Percentiles rank a stretch among this genome's conserved stretches.
Evolutionary conservation across 1,140 invertebrate species (phyloP).

Genomic region (Colletes gigas): DNA sequence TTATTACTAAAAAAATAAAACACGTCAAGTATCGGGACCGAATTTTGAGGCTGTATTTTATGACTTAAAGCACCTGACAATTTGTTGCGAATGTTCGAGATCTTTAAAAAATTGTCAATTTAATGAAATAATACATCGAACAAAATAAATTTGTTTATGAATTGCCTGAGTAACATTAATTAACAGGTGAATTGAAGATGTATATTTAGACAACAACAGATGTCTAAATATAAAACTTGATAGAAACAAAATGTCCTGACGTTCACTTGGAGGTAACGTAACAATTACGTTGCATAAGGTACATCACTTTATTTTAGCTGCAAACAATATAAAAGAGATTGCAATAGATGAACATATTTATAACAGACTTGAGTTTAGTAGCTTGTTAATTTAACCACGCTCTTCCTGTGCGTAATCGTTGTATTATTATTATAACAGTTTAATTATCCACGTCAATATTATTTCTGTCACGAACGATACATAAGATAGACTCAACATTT

Average conservation of each 20-base stretch:
- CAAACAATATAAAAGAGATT: neutral
- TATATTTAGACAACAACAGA: neutral
- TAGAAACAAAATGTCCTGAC: neutral
- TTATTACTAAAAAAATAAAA: constrained; percentile 40
- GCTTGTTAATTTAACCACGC: neutral
- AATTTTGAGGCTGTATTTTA: constrained; percentile 23
- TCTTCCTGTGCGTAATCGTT: neutral
- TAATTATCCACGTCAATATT: neutral
- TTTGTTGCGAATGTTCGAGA: neutral
- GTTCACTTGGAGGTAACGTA: neutral
- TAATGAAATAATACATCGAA: neutral
- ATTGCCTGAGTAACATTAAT: neutral
- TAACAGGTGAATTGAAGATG: neutral
- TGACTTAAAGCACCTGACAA: neutral
- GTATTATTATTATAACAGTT: neutral
- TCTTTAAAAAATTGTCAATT: neutral
- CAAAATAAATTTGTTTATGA: neutral
- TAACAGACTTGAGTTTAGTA: neutral
- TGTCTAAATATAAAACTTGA: neutral
- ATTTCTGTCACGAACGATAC: too few relatives aligned
- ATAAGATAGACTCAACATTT: too few relatives aligned
- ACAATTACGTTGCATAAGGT: neutral
- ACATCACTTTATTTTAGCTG: neutral
- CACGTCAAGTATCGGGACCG: constrained; percentile 13
- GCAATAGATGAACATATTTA: neutral